Conservation (phyloP, 1,140 invertebrate species). For the Bombus pyrosoma region DNA sequence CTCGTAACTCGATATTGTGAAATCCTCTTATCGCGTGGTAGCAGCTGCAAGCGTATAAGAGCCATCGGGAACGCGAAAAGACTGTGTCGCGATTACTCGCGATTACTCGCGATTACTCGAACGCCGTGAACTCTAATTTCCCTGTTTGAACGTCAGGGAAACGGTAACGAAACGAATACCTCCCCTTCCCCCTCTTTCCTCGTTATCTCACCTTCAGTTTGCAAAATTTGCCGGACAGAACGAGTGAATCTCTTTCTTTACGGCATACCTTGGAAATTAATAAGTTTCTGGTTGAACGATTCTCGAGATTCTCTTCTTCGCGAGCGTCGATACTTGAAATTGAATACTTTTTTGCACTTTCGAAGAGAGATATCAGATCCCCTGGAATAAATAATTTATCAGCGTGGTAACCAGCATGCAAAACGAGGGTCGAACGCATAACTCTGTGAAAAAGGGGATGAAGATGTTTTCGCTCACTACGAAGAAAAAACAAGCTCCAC, state of each 20-base stretch:
- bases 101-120: background rate
- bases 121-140: conserved; percentile 27
- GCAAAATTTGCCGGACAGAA: too few relatives aligned
- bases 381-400: conserved; percentile 27
- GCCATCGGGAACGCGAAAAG: conserved; percentile 40
- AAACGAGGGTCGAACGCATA: background rate
- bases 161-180: background rate
- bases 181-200: rapidly evolving
- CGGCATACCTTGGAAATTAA: background rate
- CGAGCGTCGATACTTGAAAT: background rate
- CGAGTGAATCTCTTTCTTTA: too few relatives aligned
- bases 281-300: background rate
- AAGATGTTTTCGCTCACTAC: background rate
- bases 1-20: conserved; percentile 66
- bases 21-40: conserved; percentile 63
- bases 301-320: background rate
- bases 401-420: background rate
- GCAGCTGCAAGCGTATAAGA: conserved; percentile 51
- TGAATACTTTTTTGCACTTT: background rate
- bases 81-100: conserved; percentile 24
- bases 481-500: conserved; percentile 4
- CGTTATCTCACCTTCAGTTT: background rate
- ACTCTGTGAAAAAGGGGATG: background rate
- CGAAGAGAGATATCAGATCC: too few relatives aligned
- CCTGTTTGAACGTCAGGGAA: background rate